Evolutionary conservation across 2,888 invertebrate species (phyloP).

Genomic region (Drosophila algonquin): DNA sequence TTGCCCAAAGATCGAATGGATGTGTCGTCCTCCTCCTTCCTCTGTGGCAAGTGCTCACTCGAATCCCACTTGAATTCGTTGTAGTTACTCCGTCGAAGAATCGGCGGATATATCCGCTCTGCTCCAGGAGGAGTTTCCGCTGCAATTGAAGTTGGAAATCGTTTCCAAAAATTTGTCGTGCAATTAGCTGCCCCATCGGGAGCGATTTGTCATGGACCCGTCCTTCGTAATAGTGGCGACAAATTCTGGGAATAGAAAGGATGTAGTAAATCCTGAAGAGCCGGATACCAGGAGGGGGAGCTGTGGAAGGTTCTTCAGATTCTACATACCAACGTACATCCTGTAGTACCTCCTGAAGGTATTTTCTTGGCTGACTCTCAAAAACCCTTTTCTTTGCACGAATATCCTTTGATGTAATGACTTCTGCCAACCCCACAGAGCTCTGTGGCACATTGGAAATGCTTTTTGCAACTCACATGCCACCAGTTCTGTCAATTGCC

Average conservation of each 20-base stretch:
- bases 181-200: slow-evolving; percentile 48
- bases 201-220: slow-evolving; percentile 12
- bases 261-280: slow-evolving; percentile 7
- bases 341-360: background rate
- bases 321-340: background rate
- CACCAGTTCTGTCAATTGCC: slow-evolving; percentile 30
- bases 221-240: background rate
- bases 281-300: background rate
- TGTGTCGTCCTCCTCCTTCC: too few relatives aligned
- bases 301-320: background rate
- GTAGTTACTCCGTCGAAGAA: too few relatives aligned
- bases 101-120: slow-evolving; percentile 6
- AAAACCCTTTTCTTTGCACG: too few relatives aligned
- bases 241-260: slow-evolving; percentile 30
- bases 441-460: slow-evolving; percentile 48
- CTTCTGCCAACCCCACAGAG: background rate
- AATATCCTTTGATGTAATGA: slow-evolving; percentile 34
- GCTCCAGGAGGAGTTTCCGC: slow-evolving; percentile 46
- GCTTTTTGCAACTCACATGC: slow-evolving; percentile 63
- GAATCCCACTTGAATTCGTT: slow-evolving; percentile 56
- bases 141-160: slow-evolving; percentile 40
- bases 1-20: slow-evolving; percentile 61
- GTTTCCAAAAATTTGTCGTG: slow-evolving; percentile 33
- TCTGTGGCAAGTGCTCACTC: slow-evolving; percentile 53
- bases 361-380: background rate